phyloP scores from a whole-genome alignment of 2,888 invertebrate species.

The Buathra laborator region DNA sequence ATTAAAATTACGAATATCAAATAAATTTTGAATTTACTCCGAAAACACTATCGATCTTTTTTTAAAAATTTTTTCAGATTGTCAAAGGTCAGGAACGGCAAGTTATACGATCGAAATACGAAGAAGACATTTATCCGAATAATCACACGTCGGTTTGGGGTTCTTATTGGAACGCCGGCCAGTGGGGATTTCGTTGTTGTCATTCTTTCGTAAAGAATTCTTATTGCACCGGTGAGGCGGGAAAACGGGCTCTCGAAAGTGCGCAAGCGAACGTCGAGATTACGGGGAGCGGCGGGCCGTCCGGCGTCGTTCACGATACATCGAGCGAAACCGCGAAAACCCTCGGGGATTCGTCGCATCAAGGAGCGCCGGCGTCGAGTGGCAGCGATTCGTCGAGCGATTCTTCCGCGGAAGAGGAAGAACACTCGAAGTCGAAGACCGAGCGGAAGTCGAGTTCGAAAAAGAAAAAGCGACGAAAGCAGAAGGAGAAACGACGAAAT shows the following conservation, averaged over 20 bases:
- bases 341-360: conserved; percentile 57
- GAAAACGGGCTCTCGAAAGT: conserved; percentile 81
- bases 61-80: conserved; percentile 78
- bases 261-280: conserved; percentile 42
- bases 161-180: conserved; percentile 96
- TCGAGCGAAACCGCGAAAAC: conserved; percentile 69
- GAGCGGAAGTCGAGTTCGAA: conserved; percentile 85
- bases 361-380: conserved; percentile 74
- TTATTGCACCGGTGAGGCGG: conserved; percentile 94
- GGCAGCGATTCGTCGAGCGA: conserved; percentile 83
- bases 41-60: background rate
- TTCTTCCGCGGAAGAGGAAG: conserved; percentile 86
- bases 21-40: background rate
- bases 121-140: conserved; percentile 96
- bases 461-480: conserved; percentile 86
- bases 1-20: background rate
- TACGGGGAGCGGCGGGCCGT: conserved; percentile 58
- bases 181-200: conserved; percentile 99
- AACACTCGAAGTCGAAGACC: conserved; percentile 77
- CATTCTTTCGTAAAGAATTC: conserved; percentile 96
- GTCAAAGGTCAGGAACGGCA: conserved; percentile 95
- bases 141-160: conserved; percentile 99
- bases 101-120: conserved; percentile 94
- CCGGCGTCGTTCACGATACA: conserved; percentile 69
- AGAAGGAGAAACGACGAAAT: conserved; percentile 84